Evolutionary conservation across 2,797 vertebrate species (phyloP), one percentile per base, ranked within the genome.

Genomic region (Danio jaintianensis): DNA sequence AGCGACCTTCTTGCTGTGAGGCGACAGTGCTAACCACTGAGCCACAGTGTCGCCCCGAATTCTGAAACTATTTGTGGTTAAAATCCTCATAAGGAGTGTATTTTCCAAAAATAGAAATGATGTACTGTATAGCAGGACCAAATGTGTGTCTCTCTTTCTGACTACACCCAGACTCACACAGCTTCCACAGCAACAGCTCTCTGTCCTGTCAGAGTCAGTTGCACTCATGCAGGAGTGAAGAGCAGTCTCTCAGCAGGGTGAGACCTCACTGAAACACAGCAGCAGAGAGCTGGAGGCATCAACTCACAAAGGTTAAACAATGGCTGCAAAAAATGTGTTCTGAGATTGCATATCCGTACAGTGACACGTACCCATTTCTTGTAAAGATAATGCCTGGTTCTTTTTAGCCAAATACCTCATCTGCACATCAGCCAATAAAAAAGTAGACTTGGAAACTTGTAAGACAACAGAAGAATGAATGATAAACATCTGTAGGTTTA

Each of bases 161-260:
- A 55, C 74, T 66, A 50, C 36, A 64, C 43, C 55, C 52, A 48
- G 79, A 47, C 9, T 12, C 3, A 1, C 52, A 15, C 22, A 9
- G 75, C 82, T 76, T 79, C 71, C 47, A 18, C 42, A 75, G 78
- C 79, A 69, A 58, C 15, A 45, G 69, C 38, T 79, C 50, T 58
- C 42, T 20, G 47, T 43, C 74, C 20, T 50, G 62, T 70, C 78
- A 82, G 75, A 82, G 78, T 56, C 12, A 11, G 63, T 83, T 81
- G 84, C 79, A 81, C 66, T 74, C 63, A 18, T 68, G 58, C 73
- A 15, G 64, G 52, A 11, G 50, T 79, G 16, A 79, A 76, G 52
- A 62, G 42, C 16, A n/a, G 75, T 52, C 66, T 79, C 67, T 53
- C 47, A 53, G 55, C 58, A 61, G 77, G 67, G 20, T 63, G 38